phyloP scores from a whole-genome alignment of 2,797 vertebrate genomes.

The Thunnus albacares region DNA sequence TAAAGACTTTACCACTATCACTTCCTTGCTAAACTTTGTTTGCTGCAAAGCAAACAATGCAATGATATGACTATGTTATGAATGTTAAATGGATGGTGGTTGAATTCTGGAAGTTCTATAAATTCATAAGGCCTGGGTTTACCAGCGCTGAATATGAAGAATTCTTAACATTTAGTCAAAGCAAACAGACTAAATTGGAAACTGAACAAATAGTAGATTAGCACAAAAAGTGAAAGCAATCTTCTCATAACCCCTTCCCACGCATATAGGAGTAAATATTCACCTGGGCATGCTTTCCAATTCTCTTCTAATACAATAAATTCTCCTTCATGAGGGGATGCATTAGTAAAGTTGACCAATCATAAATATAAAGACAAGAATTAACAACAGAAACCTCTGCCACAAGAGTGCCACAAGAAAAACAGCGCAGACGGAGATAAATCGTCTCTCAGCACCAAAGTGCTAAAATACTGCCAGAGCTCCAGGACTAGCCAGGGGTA shows the following conservation, averaged over 20 bases:
- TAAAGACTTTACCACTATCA: background rate
- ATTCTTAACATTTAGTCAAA: slow-evolving; percentile 15
- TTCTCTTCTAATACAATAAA: slow-evolving; percentile 8
- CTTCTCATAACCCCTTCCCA: slow-evolving; percentile 19
- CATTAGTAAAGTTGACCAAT: slow-evolving; percentile 19
- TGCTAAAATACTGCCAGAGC: slow-evolving; percentile 60
- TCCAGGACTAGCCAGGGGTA: slow-evolving; percentile 54
- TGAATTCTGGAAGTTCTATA: slow-evolving; percentile 4
- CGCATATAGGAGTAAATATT: slow-evolving; percentile 4
- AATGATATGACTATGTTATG: background rate
- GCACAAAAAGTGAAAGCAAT: slow-evolving; percentile 24
- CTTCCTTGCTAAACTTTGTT: background rate
- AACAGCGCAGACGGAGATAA: slow-evolving; percentile 65
- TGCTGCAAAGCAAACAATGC: slow-evolving; percentile 3
- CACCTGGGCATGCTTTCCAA: slow-evolving; percentile 1
- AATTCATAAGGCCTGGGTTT: background rate
- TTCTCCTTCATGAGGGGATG: slow-evolving; percentile 6
- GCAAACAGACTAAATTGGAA: slow-evolving; percentile 24
- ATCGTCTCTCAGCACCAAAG: slow-evolving; percentile 70
- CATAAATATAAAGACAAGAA: slow-evolving; percentile 47
- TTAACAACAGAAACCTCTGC: slow-evolving; percentile 25
- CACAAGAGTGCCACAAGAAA: slow-evolving; percentile 33
- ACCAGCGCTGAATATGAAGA: background rate
- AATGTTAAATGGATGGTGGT: background rate
- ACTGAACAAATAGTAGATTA: background rate